A percentile compares a stretch with the other conserved stretches of the same genome.
phyloP scores from a whole-genome alignment of 1,140 invertebrate species.

The Bombus breviceps region DNA sequence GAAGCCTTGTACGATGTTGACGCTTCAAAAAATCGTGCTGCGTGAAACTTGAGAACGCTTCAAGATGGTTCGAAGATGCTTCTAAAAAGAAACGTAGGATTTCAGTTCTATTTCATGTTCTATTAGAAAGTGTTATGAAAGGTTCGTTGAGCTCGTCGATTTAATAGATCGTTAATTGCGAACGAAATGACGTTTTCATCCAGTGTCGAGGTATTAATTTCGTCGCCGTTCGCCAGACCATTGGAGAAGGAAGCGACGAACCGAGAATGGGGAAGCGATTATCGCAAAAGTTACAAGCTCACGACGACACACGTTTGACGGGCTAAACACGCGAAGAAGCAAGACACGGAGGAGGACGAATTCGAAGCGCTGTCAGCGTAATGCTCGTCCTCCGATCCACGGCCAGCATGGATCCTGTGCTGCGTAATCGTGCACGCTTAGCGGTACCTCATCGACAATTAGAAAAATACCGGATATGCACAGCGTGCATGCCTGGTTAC shows the following conservation, averaged over 20 bases:
- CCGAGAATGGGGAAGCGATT: conserved; percentile 47
- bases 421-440: conserved; percentile 52
- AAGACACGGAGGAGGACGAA: conserved; percentile 60
- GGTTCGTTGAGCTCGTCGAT: background rate
- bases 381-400: conserved; percentile 10
- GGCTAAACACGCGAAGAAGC: conserved; percentile 27
- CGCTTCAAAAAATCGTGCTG: background rate
- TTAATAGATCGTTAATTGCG: conserved; percentile 36
- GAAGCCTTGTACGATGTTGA: background rate
- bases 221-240: background rate
- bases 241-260: background rate
- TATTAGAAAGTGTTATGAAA: background rate
- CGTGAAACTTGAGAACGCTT: background rate
- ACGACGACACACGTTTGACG: conserved; percentile 44
- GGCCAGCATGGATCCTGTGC: conserved; percentile 10
- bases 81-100: background rate
- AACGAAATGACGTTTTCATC: background rate
- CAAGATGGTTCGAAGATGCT: background rate
- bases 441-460: conserved; percentile 42
- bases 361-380: conserved; percentile 58
- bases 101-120: background rate
- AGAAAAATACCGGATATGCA: conserved; percentile 39
- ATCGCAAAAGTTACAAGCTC: conserved; percentile 49
- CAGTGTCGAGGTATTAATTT: conserved; percentile 25
- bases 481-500: conserved; percentile 33